phyloP scores from a whole-genome alignment of 2,113 vertebrate genomes.

The Cromileptes altivelis region DNA sequence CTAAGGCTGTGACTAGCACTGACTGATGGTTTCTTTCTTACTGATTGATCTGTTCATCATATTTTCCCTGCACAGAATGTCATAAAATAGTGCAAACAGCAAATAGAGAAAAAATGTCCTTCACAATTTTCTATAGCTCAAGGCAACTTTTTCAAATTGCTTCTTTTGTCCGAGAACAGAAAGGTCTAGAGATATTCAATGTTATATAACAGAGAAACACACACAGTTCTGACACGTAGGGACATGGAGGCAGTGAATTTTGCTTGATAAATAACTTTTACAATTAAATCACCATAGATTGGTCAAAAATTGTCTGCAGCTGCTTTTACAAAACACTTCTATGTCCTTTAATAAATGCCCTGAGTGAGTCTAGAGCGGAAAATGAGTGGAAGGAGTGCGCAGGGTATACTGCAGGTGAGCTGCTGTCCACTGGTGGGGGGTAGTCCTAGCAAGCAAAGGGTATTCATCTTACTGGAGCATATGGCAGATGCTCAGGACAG shows the following conservation, averaged over 20 bases:
- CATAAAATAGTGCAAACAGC: background rate
- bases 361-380: background rate
- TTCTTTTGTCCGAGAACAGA: background rate
- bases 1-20: no score
- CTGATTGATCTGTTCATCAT: background rate
- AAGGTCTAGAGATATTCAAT: background rate
- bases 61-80: background rate
- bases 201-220: background rate
- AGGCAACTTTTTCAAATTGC: no score
- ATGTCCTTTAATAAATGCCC: background rate
- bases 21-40: background rate
- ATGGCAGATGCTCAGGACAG: slow-evolving; percentile 25
- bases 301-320: background rate
- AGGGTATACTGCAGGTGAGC: background rate
- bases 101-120: background rate
- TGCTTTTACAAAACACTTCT: background rate
- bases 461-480: slow-evolving; percentile 25
- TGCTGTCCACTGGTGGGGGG: background rate
- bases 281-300: background rate
- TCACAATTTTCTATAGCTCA: background rate
- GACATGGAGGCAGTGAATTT: background rate
- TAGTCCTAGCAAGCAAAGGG: background rate
- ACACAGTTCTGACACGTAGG: background rate
- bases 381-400: background rate
- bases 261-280: background rate